Evolutionary conservation across 2,113 vertebrate species (phyloP).

Genomic region (Notothenia rossii): DNA sequence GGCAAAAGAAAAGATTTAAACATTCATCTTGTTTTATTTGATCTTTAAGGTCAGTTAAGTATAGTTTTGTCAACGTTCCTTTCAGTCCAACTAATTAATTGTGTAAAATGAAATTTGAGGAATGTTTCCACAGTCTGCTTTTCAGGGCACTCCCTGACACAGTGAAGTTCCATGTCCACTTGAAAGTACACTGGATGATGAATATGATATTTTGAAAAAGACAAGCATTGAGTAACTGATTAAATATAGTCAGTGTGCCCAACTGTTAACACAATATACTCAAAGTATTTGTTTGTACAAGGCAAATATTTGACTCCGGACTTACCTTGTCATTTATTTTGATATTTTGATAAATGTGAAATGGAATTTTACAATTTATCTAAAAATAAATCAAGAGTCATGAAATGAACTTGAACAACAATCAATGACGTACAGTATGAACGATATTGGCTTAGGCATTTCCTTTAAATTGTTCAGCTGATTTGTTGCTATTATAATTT

Average conservation of each 20-base stretch:
- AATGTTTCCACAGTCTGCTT: constrained; percentile 58
- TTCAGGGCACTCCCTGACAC: constrained; percentile 58
- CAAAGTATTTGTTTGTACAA: constrained; percentile 57
- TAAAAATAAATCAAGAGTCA: constrained; percentile 39
- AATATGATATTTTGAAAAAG: constrained; percentile 52
- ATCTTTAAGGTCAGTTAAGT: not conserved
- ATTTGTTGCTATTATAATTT: constrained; percentile 36
- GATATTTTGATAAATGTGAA: constrained; percentile 46
- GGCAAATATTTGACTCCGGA: constrained; percentile 67
- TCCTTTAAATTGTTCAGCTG: constrained; percentile 10
- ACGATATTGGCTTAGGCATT: constrained; percentile 56
- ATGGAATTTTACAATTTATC: constrained; percentile 73
- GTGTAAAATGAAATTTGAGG: constrained; percentile 48
- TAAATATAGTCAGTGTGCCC: constrained; percentile 54
- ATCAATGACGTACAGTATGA: constrained; percentile 16
- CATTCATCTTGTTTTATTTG: constrained; percentile 37
- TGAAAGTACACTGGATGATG: constrained; percentile 40
- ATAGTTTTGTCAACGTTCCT: constrained; percentile 35
- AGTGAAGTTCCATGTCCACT: constrained; percentile 53
- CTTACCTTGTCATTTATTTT: constrained; percentile 51
- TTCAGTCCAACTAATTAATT: constrained; percentile 46
- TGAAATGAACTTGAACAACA: constrained; percentile 44
- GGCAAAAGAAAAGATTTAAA: constrained; percentile 39
- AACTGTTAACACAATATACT: constrained; percentile 60
- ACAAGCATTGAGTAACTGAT: constrained; percentile 61